Evolutionary conservation across 2,888 invertebrate genomes (phyloP), one percentile per base, ranked within the genome.

Genomic region (Alloplasta piceator): DNA sequence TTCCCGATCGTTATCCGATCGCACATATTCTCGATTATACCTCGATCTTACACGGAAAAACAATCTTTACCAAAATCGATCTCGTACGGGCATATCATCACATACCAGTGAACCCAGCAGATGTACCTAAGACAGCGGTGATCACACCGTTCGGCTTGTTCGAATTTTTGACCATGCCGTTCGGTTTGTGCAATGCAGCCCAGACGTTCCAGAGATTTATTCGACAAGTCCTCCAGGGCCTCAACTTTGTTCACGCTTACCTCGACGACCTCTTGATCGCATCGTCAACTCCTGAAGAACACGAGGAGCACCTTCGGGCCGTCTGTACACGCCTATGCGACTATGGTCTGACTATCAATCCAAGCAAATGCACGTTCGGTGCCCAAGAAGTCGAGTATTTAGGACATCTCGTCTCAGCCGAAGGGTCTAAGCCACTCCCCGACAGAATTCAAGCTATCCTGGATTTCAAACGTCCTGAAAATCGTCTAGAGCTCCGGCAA

Each of bases 1-100:
- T 87, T 1, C 89, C 90, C 0, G 90, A 92, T 81, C 55, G 86
- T 4, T 91, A 91, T 77, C 90, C 91, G 0, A 77, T 90, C 5
- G 85, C 88, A 0, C 86, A 89, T 50, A 83, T 91, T 3, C 86
- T 88, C 4, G 89, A 91, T 73, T 84, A 88, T 58, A 52, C 83
- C 6, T 64, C 81, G 4, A 55, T 81, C 6, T 70, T 91, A 1
- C n/a, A 55, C 12, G 87, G 86, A 0, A 85, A 83, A 26, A 85
- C 55, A 2, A 75, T 89, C 9, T 90, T 90, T 74, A 85, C 86
- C 1, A 85, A 67, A 6, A 56, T 87, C 3, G 85, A 87, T 79
- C 73, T 88, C 9, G 63, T 64, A 1, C 16, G 63, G 26, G 89
- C 87, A 1, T 91, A 84, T 50, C 80, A 86, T 43, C 87, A 89